Evolutionary conservation across 2,888 invertebrate genomes (phyloP).

Genomic region (Mylabris sibirica): DNA sequence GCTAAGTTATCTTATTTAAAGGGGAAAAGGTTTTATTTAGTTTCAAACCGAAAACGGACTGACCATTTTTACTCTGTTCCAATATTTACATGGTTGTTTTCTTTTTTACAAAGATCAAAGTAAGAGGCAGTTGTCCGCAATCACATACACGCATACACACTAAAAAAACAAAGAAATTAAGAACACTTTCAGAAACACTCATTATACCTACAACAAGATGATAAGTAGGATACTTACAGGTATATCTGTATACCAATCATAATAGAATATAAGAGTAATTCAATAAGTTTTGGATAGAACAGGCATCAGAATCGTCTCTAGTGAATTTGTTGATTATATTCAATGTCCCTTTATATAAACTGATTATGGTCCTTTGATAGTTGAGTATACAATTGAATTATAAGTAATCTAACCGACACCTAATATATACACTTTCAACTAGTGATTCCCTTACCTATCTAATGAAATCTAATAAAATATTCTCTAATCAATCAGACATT

Average conservation of each 20-base stretch:
- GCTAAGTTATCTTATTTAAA: constrained; percentile 43
- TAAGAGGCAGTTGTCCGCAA: constrained; percentile 19
- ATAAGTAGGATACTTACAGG: too few species aligned
- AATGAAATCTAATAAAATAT: too few species aligned
- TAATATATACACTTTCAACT: not conserved
- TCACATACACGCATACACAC: constrained; percentile 11
- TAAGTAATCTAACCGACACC: not conserved
- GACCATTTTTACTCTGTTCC: constrained; percentile 50
- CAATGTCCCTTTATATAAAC: not conserved
- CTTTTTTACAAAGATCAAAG: constrained; percentile 45
- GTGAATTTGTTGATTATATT: not conserved
- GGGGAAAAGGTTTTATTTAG: constrained; percentile 48
- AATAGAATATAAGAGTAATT: not conserved
- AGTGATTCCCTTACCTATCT: not conserved
- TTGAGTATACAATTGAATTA: not conserved
- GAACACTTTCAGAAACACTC: too few species aligned
- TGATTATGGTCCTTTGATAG: not conserved
- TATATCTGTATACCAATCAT: too few species aligned
- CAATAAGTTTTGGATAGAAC: not conserved
- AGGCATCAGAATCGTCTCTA: not conserved
- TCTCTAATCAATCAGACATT: not conserved
- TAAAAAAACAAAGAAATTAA: too few species aligned
- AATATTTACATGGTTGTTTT: constrained; percentile 51
- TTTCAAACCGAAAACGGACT: constrained; percentile 48
- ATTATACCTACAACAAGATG: too few species aligned